Percentiles rank a stretch among this genome's conserved stretches.
Conservation (phyloP, 2,797 vertebrate genomes). For the Hippocampus kuda region DNA sequence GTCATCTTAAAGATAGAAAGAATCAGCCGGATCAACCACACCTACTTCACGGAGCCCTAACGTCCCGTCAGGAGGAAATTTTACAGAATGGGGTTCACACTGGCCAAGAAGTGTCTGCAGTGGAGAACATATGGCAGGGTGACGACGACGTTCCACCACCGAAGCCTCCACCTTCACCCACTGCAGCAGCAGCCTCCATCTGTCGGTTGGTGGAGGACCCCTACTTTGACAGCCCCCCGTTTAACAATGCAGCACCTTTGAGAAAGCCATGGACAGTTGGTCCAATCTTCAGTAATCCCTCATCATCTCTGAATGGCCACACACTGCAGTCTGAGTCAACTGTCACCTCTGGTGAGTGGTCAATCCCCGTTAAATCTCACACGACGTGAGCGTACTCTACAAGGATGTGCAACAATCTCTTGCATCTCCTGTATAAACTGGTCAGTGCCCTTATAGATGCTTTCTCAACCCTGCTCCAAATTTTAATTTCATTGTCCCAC, state of each 20-base stretch:
- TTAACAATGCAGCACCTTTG: not conserved
- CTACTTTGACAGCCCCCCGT: conserved; percentile 55
- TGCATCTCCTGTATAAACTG: conserved; percentile 21
- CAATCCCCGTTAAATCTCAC: not conserved
- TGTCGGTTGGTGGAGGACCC: conserved; percentile 69
- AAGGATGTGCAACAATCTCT: not conserved
- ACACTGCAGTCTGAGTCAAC: conserved; percentile 15
- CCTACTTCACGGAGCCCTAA: not conserved
- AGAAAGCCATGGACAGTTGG: not conserved
- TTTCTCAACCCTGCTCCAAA: not conserved
- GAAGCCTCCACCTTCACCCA: conserved; percentile 13
- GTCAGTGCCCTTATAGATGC: not conserved
- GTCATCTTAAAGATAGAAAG: not conserved
- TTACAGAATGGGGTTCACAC: not conserved
- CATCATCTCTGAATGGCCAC: conserved; percentile 37
- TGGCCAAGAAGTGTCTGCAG: conserved; percentile 2
- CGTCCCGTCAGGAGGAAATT: not conserved
- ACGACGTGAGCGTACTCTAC: not conserved
- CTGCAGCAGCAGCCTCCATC: conserved; percentile 13
- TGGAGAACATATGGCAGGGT: conserved; percentile 2
- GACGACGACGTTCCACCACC: not conserved
- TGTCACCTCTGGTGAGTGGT: conserved; percentile 37
- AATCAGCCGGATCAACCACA: not conserved
- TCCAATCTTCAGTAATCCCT: conserved; percentile 14
- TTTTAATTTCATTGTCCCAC: not conserved